Percentiles rank a stretch among this genome's conserved stretches.
Conservation (phyloP, 2,888 invertebrate genomes). For the Standfussiana lucernea region DNA sequence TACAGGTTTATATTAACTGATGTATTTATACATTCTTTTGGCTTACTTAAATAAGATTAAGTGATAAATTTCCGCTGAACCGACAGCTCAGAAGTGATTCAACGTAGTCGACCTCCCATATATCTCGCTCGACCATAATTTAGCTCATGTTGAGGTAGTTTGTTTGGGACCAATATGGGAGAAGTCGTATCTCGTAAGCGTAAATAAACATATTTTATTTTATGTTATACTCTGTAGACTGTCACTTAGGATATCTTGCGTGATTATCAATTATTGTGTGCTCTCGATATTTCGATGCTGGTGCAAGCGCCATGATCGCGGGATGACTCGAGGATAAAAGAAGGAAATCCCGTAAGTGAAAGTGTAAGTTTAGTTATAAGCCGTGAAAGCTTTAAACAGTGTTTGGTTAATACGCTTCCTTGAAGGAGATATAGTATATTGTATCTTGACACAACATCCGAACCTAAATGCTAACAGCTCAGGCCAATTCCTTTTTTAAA, state of each 20-base stretch:
- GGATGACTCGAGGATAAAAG: too few relatives aligned
- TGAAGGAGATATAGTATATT: background rate
- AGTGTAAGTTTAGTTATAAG: too few relatives aligned
- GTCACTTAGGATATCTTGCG: too few relatives aligned
- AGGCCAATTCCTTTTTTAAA: too few relatives aligned
- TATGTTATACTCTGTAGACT: too few relatives aligned
- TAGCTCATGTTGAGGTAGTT: slow-evolving; percentile 29
- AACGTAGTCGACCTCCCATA: slow-evolving; percentile 22
- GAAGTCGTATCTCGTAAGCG: background rate
- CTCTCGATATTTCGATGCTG: too few relatives aligned
- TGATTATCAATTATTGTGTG: too few relatives aligned
- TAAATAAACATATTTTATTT: background rate
- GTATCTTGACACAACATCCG: background rate
- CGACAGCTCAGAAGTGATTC: slow-evolving; percentile 11
- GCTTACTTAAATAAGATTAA: background rate
- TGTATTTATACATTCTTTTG: background rate
- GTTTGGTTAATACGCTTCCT: background rate
- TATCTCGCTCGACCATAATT: slow-evolving; percentile 30
- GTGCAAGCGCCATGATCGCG: too few relatives aligned
- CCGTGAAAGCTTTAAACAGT: too few relatives aligned
- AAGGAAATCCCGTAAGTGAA: too few relatives aligned
- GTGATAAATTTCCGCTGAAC: slow-evolving; percentile 31
- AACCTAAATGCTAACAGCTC: background rate
- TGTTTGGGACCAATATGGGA: slow-evolving; percentile 9
- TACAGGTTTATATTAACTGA: background rate